Percentiles rank a stretch among this genome's conserved stretches.
Evolutionary conservation across 2,113 vertebrate species (phyloP).

Genomic region (Vimba vimba): DNA sequence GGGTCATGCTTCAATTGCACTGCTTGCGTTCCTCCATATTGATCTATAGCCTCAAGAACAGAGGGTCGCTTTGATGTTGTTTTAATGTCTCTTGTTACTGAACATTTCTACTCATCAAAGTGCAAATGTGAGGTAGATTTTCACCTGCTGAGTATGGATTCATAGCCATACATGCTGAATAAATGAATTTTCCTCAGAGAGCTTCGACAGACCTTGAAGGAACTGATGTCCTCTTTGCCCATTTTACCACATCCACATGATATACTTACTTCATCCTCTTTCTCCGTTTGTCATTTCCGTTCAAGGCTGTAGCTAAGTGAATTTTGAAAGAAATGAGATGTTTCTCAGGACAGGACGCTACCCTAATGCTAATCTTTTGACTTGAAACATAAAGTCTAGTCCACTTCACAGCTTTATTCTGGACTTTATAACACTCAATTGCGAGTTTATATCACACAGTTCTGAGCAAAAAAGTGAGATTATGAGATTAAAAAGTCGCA

Average conservation of each 20-base stretch:
- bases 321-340: background rate
- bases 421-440: too few relatives aligned
- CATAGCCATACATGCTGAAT: background rate
- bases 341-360: background rate
- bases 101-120: slow-evolving; percentile 38
- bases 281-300: background rate
- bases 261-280: background rate
- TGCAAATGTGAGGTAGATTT: background rate
- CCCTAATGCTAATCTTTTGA: background rate
- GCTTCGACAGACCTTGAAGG: background rate
- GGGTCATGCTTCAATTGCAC: background rate
- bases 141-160: slow-evolving; percentile 26
- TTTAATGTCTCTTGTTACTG: slow-evolving; percentile 51
- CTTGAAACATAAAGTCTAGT: background rate
- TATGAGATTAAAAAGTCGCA: too few relatives aligned
- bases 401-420: background rate
- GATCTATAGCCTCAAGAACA: slow-evolving; percentile 47
- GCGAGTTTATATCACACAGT: too few relatives aligned
- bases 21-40: background rate
- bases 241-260: background rate
- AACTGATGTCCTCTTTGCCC: background rate
- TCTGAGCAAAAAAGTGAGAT: too few relatives aligned
- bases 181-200: slow-evolving; percentile 36
- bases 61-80: slow-evolving; percentile 52
- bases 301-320: background rate